phyloP scores from a whole-genome alignment of 2,797 vertebrate species.

The Myotis myotis region DNA sequence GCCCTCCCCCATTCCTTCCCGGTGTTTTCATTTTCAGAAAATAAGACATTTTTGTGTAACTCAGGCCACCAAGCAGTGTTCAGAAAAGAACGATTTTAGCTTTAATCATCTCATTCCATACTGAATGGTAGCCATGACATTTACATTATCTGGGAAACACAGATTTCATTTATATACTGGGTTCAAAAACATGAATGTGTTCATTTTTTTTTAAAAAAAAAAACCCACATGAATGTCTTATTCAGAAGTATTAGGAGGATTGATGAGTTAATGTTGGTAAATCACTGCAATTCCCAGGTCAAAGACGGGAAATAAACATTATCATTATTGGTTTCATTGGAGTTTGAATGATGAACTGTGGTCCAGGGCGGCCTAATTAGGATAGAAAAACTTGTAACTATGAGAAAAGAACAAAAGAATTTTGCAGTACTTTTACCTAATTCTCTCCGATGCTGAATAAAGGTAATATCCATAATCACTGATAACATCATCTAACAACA shows the following conservation, averaged over 20 bases:
- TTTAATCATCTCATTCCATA: neutral
- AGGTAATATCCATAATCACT: neutral
- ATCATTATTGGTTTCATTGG: neutral
- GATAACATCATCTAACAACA: neutral
- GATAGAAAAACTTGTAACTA: neutral
- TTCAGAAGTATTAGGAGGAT: neutral
- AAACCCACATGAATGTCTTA: neutral
- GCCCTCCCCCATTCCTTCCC: too few relatives aligned
- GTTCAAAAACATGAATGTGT: conserved; percentile 21
- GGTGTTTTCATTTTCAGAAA: neutral
- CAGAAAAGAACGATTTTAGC: neutral
- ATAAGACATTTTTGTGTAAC: neutral
- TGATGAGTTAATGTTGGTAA: neutral
- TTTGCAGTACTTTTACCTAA: neutral
- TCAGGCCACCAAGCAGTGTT: neutral
- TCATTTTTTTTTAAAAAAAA: too few relatives aligned
- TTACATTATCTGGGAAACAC: conserved; percentile 43
- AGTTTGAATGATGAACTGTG: neutral
- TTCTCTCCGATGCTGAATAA: neutral
- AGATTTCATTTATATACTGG: conserved; percentile 34
- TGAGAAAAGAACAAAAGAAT: neutral
- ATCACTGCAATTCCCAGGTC: conserved; percentile 27
- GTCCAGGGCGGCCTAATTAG: neutral
- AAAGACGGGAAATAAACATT: neutral
- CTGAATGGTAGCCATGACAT: neutral